phyloP scores from a whole-genome alignment of 2,888 invertebrate genomes.

The Plagodis dolabraria region DNA sequence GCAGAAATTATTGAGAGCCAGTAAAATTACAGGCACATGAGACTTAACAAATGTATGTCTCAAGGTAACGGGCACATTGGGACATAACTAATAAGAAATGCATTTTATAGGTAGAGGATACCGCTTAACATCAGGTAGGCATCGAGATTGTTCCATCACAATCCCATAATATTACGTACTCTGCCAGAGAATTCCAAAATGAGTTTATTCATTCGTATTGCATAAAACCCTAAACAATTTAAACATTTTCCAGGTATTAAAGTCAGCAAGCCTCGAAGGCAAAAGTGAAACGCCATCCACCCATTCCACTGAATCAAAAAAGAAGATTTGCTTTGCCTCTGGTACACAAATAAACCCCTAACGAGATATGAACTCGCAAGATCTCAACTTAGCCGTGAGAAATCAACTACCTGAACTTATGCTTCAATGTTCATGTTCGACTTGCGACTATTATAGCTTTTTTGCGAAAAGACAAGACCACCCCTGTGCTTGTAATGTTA shows the following conservation, averaged over 20 bases:
- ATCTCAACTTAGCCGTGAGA: background rate
- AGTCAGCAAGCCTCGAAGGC: constrained; percentile 42
- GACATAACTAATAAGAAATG: no score
- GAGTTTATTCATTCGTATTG: background rate
- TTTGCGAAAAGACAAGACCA: constrained; percentile 43
- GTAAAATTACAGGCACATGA: no score
- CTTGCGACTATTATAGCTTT: constrained; percentile 52
- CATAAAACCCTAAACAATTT: background rate
- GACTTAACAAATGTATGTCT: no score
- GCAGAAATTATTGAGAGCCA: no score
- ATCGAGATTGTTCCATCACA: no score
- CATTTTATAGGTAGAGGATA: no score
- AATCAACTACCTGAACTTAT: constrained; percentile 10
- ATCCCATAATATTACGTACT: no score
- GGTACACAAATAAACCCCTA: background rate
- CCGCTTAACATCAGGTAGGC: no score
- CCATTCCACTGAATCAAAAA: background rate
- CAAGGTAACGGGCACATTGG: no score
- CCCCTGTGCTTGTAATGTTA: background rate
- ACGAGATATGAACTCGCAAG: background rate
- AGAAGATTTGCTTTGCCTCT: background rate
- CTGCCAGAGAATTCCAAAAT: no score
- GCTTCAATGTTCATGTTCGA: constrained; percentile 54
- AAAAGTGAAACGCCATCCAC: constrained; percentile 24
- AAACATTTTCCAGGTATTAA: constrained; percentile 40